A percentile compares a stretch with the other conserved stretches of the same genome.
Conservation (phyloP, 2,113 vertebrate genomes). For the Podarcis cretensis region DNA sequence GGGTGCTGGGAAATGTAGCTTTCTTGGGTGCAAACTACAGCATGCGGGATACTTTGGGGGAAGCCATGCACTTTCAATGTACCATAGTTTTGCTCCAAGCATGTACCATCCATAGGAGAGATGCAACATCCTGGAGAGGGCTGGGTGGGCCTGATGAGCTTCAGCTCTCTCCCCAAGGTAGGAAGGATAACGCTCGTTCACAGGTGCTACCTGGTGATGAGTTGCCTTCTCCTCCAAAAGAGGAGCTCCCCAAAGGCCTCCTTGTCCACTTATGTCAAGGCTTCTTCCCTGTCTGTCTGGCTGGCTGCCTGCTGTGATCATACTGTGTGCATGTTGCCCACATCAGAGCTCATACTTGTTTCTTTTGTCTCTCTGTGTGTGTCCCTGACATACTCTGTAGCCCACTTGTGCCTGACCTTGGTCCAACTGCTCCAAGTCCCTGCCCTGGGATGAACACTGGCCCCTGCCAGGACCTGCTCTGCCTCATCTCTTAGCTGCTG, state of each 20-base stretch:
- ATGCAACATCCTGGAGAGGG: not conserved
- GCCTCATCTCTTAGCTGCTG: not conserved
- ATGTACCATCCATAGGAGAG: no score
- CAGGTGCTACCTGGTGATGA: constrained; percentile 25
- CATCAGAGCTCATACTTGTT: not conserved
- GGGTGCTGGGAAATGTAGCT: no score
- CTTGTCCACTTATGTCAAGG: constrained; percentile 36
- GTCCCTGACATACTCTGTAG: no score
- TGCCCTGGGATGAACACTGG: not conserved
- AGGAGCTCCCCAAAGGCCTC: constrained; percentile 23
- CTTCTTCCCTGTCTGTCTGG: constrained; percentile 22
- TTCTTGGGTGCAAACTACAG: no score
- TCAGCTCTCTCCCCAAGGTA: not conserved
- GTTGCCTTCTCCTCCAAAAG: constrained; percentile 20
- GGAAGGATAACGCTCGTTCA: constrained; percentile 24
- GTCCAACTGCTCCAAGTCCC: not conserved
- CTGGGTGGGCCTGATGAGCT: not conserved
- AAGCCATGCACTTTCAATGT: no score
- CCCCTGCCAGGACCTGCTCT: not conserved
- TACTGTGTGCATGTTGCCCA: not conserved
- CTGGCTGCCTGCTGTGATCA: not conserved
- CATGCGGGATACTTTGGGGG: no score
- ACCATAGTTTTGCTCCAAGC: no score
- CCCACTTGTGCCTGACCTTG: no score
- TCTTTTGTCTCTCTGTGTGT: no score